These are phyloP conservation scores for Tuta absoluta DNA, from an alignment of 2,888 invertebrate species.

Conservation along the genomic window DNA sequence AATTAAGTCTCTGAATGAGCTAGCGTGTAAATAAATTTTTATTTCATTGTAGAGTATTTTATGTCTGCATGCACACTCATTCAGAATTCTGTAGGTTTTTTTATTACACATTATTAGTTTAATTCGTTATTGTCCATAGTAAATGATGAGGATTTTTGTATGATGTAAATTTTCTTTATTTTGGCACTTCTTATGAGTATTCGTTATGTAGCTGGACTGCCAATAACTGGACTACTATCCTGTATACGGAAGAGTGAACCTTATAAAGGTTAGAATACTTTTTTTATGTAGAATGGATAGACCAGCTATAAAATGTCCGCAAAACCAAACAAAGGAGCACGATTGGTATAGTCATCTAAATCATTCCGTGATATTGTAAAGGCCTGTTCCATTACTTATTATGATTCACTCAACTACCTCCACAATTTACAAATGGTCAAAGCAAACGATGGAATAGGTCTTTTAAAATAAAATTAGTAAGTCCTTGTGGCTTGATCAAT, in stretches of 20 bases:
- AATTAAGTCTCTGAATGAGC: slow-evolving; percentile 44
- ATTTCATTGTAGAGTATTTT: slow-evolving; percentile 34
- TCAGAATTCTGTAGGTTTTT: slow-evolving; percentile 29
- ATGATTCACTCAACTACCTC: slow-evolving; percentile 1
- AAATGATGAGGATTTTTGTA: slow-evolving; percentile 4
- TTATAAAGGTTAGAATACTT: background rate
- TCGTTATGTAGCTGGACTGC: background rate
- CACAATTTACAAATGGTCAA: background rate
- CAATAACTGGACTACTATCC: background rate
- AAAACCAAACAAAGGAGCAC: background rate
- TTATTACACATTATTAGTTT: slow-evolving; percentile 5
- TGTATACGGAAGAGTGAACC: background rate
- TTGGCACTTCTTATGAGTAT: background rate
- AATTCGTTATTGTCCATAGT: slow-evolving; percentile 6
- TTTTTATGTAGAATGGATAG: background rate
- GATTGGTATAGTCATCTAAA: slow-evolving; percentile 1
- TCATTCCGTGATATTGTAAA: slow-evolving; percentile 15
- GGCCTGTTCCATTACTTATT: slow-evolving; percentile 7
- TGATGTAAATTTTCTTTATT: slow-evolving; percentile 4
- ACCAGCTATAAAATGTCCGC: background rate
- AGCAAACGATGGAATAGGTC: background rate
- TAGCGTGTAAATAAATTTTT: slow-evolving; percentile 38
- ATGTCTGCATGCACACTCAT: slow-evolving; percentile 35
- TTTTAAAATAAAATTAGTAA: background rate
- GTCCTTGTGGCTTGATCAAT: background rate